Percentiles rank a stretch among this genome's conserved stretches.
phyloP scores from a whole-genome alignment of 1,140 invertebrate species.

The Polyergus mexicanus region DNA sequence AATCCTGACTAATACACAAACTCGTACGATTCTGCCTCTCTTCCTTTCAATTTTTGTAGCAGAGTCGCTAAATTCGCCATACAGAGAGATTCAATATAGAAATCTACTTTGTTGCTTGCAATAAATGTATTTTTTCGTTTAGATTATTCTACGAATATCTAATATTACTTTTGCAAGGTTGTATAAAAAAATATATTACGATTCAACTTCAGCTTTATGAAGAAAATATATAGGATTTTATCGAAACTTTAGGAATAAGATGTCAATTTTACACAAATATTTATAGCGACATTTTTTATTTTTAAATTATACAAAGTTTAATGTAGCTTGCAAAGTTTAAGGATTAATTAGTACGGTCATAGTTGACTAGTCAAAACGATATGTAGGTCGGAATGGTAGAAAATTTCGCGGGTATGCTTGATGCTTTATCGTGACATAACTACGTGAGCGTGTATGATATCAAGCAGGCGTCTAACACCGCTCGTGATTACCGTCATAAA shows the following conservation, averaged over 20 bases:
- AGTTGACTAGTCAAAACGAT: not conserved
- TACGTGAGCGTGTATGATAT: constrained; percentile 61
- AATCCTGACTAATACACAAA: not conserved
- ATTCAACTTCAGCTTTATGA: not conserved
- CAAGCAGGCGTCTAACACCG: constrained; percentile 62
- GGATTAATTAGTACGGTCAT: constrained; percentile 7
- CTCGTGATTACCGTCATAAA: constrained; percentile 72
- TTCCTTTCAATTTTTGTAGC: constrained; percentile 18
- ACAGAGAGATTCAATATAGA: not conserved
- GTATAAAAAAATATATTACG: not conserved
- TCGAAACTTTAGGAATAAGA: not conserved
- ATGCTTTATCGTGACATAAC: constrained; percentile 65
- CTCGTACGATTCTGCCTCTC: not conserved
- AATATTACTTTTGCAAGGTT: not conserved
- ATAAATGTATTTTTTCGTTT: not conserved
- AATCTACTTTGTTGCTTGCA: not conserved
- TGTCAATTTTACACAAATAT: not conserved
- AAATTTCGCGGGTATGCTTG: constrained; percentile 29
- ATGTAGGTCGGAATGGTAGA: constrained; percentile 2
- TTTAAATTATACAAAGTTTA: constrained; percentile 1
- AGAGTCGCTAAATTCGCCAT: constrained; percentile 7
- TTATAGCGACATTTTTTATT: not conserved
- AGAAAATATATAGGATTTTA: not conserved
- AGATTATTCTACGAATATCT: not conserved
- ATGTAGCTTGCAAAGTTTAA: not conserved